Base-by-base conservation (phyloP, 2,113 vertebrate species). In the Clarias macrocephalus region DNA sequence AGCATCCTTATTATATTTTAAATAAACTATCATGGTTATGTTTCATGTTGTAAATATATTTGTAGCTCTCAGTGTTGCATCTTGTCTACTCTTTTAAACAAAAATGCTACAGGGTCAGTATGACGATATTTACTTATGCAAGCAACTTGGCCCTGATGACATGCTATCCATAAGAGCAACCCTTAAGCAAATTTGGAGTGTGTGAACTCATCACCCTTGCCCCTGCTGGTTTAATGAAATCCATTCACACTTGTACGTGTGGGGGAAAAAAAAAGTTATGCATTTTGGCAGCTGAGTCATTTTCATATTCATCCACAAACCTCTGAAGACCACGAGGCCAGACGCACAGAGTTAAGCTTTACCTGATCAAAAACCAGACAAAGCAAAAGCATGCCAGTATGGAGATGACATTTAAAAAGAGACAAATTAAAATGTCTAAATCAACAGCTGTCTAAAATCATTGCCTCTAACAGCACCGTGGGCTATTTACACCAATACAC, bases 101-200 rank as follows among this genome's bases (percentile, higher is more conserved):
- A 80, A 48, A 80, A 80, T 10, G 23, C 18, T 68, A 70, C 19
- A 80, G 63, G 21, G 1, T 25, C 33, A 72, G 13, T 68, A 21
- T 21, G 28, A 25, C 52, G 66, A 18, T 16, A n/a, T 68, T 70
- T 21, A 60, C 62, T 73, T 62, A 60, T 15, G 23, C 28, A 73
- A 62, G 79, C 79, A 21, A 72, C 28, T 18, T 59, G 54, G 30
- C 33, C 2, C 77, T 86, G 30, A 57, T 48, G 33, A 73, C 54
- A 81, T 28, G 16, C 23, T 3, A 72, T 63, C 62, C 16, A n/a
- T 42, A 48, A 37, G 62, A 56, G 77, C 60, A 23, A 19, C 60
- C 48, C 12, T 79, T 80, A 28, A 86, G 79, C 65, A 52, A 73
- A 52, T 52, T 3, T 81, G 63, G 28, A 86, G 85, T 37, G 62